Evolutionary conservation across 2,797 vertebrate species (phyloP).

Genomic region (Coluber constrictor): DNA sequence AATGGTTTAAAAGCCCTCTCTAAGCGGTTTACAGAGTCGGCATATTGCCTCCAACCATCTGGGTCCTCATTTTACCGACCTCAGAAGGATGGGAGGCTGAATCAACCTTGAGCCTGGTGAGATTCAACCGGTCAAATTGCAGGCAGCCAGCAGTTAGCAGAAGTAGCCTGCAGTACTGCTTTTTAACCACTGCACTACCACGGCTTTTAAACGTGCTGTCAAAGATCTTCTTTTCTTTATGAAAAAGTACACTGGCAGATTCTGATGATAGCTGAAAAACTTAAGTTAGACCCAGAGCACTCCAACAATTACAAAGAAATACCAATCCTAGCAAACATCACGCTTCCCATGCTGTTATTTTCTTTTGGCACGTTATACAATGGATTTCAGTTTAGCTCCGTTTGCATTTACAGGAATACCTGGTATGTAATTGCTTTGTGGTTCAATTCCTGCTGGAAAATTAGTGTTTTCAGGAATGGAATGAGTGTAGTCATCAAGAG

Average conservation of each 20-base stretch:
- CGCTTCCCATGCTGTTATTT: not conserved
- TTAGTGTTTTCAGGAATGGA: conserved; percentile 99
- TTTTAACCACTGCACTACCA: too few species aligned
- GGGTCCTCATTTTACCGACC: too few species aligned
- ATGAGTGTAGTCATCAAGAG: conserved; percentile 94
- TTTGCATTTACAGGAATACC: conserved; percentile 70
- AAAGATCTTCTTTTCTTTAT: not conserved
- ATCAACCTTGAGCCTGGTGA: too few species aligned
- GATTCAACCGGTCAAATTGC: too few species aligned
- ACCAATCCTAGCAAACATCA: not conserved
- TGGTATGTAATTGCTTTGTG: conserved; percentile 98
- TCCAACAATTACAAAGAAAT: not conserved
- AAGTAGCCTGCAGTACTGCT: too few species aligned
- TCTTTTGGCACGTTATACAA: not conserved
- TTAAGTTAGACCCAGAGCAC: not conserved
- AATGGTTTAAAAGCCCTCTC: too few species aligned
- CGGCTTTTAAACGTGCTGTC: not conserved
- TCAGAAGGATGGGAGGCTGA: too few species aligned
- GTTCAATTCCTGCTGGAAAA: conserved; percentile 95
- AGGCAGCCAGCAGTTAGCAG: too few species aligned
- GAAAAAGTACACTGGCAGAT: not conserved
- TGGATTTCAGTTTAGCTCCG: not conserved
- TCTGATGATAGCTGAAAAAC: not conserved
- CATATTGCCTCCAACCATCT: too few species aligned
- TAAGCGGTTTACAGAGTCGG: too few species aligned